phyloP scores from a whole-genome alignment of 1,140 invertebrate genomes.

The Drosophila tsacasi region DNA sequence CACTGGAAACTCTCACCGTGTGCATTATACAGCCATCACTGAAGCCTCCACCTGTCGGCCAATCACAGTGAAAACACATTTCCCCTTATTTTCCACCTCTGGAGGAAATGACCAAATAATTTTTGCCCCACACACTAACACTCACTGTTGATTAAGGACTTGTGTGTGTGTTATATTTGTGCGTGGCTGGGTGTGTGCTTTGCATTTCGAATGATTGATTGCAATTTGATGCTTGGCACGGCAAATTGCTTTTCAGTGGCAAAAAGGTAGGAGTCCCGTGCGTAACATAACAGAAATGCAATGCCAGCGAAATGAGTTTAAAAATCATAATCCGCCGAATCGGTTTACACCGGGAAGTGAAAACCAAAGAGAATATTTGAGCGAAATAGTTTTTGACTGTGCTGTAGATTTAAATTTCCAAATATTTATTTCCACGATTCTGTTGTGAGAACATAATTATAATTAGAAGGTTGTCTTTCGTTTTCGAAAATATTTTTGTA shows the following conservation, averaged over 20 bases:
- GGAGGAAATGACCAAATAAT: constrained; percentile 44
- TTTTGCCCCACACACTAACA: constrained; percentile 24
- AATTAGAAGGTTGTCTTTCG: no score
- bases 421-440: background rate
- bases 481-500: no score
- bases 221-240: constrained; percentile 61
- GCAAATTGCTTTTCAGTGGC: constrained; percentile 52
- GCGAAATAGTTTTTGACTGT: background rate
- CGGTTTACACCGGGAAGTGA: background rate
- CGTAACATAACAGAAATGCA: constrained; percentile 18
- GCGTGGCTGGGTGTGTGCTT: constrained; percentile 20
- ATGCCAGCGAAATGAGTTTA: constrained; percentile 13
- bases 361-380: background rate
- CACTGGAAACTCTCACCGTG: background rate
- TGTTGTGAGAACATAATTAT: background rate
- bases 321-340: constrained; percentile 7
- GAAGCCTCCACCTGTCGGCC: constrained; percentile 12
- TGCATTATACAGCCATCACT: constrained; percentile 27
- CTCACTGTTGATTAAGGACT: constrained; percentile 32
- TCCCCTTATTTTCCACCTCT: constrained; percentile 5
- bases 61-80: constrained; percentile 24
- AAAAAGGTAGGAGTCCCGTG: background rate
- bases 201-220: constrained; percentile 77
- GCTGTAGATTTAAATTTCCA: background rate
- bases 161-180: constrained; percentile 8